Evolutionary conservation across 2,888 invertebrate species (phyloP), one percentile per base, ranked within the genome.

Genomic region (Cyrtodaria siliqua): DNA sequence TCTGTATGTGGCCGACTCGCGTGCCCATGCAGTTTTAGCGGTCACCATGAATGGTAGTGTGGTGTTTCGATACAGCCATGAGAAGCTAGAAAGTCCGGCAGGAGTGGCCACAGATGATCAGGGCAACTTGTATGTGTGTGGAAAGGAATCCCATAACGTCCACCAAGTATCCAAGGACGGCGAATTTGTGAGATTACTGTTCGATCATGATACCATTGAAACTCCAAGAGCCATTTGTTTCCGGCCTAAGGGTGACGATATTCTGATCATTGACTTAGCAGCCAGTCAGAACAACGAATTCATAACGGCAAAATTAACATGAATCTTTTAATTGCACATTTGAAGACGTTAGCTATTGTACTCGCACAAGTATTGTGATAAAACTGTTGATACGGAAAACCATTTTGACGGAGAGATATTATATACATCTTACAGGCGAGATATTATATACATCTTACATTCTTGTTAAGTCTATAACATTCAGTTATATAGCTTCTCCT

Each of bases 101-200:
- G 81, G 81, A 0, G 57, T 81, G 0, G 52, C 66, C 18, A 61
- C 71, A 9, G 81, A 81, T 61, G 62, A 16, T 14, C 81, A 81
- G 26, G 78, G 78, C 1, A 64, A 78, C n/a, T 18, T 81, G 1
- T 81, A 81, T 59, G 62, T 81, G 1, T 78, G 78, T 57, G 81
- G 81, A 1, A 81, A 75, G 38, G 78, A 81, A 14, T 81, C 81
- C 4, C 55, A 69, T 27, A 81, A 81, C 42, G 62, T 81, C 2
- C 81, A 81, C 44, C 74, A 78, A 29, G 40, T 81, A 12, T 53
- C 74, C 2, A 69, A 66, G 24, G 44, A 55, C 9, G 81, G 81
- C n/a, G 18, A 69, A n/a, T 62, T 75, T 33, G 26, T 72, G 3
- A 42, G 69, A 27, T 66, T 81, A 2, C 47, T 81, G 29, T 53